Base-by-base conservation (phyloP, 2,797 vertebrate genomes). In the Myripristis murdjan region DNA sequence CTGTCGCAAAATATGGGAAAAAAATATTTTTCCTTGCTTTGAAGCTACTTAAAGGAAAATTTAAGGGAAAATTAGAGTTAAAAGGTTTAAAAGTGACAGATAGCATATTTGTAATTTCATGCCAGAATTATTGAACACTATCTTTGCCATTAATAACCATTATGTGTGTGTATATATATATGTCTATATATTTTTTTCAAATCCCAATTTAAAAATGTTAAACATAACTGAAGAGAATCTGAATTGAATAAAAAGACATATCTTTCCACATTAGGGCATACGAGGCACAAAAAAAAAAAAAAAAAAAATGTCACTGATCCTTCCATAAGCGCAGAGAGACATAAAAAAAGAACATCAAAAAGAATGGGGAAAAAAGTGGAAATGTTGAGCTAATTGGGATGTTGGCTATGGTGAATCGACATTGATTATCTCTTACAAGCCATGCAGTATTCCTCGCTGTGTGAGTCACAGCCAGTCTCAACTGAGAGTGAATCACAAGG, bases 381-480 rank as follows among this genome's bases (percentile, higher is more conserved):
- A 69, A 64, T 49, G 54, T 48, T 69, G 35, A 39, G 12, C 41
- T 68, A 68, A 61, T 49, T 51, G 51, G 18, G 43, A 72, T 39
- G 47, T 79, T 61, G 74, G 52, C 75, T 79, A 44, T 55, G 23
- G 61, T 82, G 75, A 86, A 82, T 80, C 64, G 74, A 70, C 28
- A 15, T 26, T 82, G 77, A 85, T 80, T 74, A 69, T 65, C 28
- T 69, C 71, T 55, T 37, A 9, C 31, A 69, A 76, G 52, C 23
- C 63, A n/a, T n/a, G n/a, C n/a, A 35, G 72, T 71, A 52, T 71
- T 61, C 57, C 73, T 73, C 20, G 1, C 79, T 70, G 62, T 49
- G 52, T 66, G 70, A 70, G 60, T 63, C 9, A 31, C 22, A 49
- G 51, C 15, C 47, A 0, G 1, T 69, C 64, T 82, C 48, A 56